Conservation (phyloP, 1,140 invertebrate species). For the Papilio polytes region DNA sequence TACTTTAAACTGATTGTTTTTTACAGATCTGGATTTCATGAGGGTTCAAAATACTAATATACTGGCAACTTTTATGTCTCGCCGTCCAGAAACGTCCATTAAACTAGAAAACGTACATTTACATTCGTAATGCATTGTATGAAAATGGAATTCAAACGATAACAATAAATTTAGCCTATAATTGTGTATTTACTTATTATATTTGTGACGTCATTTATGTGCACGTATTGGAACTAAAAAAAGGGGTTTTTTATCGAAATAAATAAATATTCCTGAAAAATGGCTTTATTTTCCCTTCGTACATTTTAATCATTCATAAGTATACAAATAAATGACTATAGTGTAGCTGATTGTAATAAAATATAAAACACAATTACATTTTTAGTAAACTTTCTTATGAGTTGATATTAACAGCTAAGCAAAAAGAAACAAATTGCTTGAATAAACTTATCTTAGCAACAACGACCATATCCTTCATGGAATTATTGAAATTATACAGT, state of each 20-base stretch:
- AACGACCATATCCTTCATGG: background rate
- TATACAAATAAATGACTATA: conserved; percentile 53
- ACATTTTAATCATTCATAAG: conserved; percentile 55
- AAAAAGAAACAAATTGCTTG: background rate
- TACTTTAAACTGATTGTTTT: background rate
- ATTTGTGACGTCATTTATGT: conserved; percentile 27
- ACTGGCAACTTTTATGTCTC: background rate
- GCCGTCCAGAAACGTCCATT: conserved; percentile 22
- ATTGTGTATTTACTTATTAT: conserved; percentile 31
- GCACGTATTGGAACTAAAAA: background rate
- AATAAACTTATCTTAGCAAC: background rate
- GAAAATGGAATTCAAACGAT: background rate
- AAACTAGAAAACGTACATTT: background rate
- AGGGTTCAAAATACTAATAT: conserved; percentile 5
- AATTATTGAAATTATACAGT: background rate
- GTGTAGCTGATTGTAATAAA: conserved; percentile 48
- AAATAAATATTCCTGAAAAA: conserved; percentile 52
- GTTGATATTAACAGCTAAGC: background rate
- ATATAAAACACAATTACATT: conserved; percentile 38
- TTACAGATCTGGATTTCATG: conserved; percentile 17
- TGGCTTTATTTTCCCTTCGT: conserved; percentile 55
- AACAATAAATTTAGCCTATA: background rate
- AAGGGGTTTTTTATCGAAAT: background rate
- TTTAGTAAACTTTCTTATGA: conserved; percentile 3
- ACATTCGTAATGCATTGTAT: background rate